These are phyloP conservation scores for Hypotaenidia philippensis DNA, from an alignment of 2,797 vertebrate genomes.

Conservation along the genomic window DNA sequence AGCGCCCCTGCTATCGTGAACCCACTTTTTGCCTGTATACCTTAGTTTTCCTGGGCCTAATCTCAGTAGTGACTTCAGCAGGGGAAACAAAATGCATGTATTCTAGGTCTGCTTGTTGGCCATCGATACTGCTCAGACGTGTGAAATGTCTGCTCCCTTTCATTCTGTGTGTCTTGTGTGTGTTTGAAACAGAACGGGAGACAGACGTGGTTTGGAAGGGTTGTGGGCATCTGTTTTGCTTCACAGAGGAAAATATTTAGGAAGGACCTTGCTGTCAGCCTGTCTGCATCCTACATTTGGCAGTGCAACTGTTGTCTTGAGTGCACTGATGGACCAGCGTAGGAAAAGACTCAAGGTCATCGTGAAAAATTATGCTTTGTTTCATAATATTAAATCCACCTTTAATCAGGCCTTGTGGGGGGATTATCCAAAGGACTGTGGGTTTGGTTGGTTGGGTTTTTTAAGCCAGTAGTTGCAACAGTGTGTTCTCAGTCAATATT, in stretches of 20 bases:
- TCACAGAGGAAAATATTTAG: background rate
- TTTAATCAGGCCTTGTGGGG: conserved; percentile 4
- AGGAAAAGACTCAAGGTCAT: conserved; percentile 9
- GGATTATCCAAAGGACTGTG: conserved; percentile 12
- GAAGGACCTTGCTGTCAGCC: background rate
- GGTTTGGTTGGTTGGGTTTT: background rate
- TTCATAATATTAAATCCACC: conserved; percentile 45
- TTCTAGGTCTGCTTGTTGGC: background rate
- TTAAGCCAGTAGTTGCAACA: background rate
- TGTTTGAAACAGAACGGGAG: conserved; percentile 15
- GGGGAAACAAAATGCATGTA: background rate
- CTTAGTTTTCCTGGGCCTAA: conserved; percentile 5
- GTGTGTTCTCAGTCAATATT: conserved; percentile 5
- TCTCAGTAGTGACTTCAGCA: conserved; percentile 36
- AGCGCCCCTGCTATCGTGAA: background rate
- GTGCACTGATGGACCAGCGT: background rate
- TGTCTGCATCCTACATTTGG: background rate
- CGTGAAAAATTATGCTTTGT: conserved; percentile 12
- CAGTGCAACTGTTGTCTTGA: background rate
- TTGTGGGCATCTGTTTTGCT: conserved; percentile 22
- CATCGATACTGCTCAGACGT: background rate
- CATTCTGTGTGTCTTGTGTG: background rate
- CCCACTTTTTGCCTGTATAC: background rate
- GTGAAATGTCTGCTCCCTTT: background rate
- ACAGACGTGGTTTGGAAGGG: background rate